Conservation (phyloP, 2,797 vertebrate species). For the Chelonia mydas region DNA sequence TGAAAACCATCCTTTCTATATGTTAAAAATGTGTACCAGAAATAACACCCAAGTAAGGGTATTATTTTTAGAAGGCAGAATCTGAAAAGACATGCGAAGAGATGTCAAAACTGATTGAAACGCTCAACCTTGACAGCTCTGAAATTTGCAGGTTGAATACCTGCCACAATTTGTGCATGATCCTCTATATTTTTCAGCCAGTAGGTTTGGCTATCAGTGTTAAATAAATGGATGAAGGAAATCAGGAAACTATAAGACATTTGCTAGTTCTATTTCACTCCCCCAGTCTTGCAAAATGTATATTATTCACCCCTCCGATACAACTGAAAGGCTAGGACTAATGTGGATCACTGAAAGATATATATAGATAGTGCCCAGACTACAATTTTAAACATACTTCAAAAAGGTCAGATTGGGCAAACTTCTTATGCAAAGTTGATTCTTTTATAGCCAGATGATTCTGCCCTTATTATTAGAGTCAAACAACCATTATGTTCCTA, state of each 20-base stretch:
- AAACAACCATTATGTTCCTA: not conserved
- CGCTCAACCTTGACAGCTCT: conserved; percentile 65
- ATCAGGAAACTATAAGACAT: not conserved
- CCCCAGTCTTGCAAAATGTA: not conserved
- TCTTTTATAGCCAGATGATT: not conserved
- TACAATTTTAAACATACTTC: not conserved
- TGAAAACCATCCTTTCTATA: conserved; percentile 10
- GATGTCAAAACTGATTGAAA: conserved; percentile 81
- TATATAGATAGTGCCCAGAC: not conserved
- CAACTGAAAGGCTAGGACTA: not conserved
- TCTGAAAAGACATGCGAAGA: conserved; percentile 73
- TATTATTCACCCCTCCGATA: not conserved
- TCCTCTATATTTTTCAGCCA: conserved; percentile 45
- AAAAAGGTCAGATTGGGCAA: conserved; percentile 7
- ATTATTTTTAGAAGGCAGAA: conserved; percentile 78
- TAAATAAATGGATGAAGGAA: conserved; percentile 34
- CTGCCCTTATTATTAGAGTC: not conserved
- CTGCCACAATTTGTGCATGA: conserved; percentile 62
- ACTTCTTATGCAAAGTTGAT: not conserved
- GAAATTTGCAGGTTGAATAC: conserved; percentile 69
- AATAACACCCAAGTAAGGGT: conserved; percentile 62
- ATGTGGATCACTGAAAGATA: not conserved
- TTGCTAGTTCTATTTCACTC: not conserved
- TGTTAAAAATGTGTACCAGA: conserved; percentile 48
- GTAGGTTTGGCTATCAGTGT: conserved; percentile 18